These are phyloP conservation scores for Coelopa pilipes DNA, from an alignment of 2,888 invertebrate genomes.

Conservation along the genomic window DNA sequence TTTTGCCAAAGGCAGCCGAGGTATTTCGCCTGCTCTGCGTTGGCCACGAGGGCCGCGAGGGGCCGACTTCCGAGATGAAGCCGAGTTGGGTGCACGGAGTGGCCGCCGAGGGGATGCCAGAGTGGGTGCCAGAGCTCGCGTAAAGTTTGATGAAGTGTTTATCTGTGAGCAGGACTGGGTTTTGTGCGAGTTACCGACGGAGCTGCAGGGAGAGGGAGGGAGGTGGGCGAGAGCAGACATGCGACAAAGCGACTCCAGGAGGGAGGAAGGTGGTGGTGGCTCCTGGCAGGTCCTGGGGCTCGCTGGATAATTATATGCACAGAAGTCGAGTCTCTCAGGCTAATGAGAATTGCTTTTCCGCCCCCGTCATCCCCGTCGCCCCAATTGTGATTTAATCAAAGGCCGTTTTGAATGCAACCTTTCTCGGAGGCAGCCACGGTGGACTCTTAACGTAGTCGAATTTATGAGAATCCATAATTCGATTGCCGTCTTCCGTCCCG, in stretches of 20 bases:
- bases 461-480: too few relatives aligned
- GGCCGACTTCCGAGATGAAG: too few relatives aligned
- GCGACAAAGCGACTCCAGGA: neutral
- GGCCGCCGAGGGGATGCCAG: neutral
- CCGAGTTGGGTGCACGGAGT: neutral
- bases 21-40: neutral
- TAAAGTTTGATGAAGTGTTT: conserved; percentile 34
- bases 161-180: conserved; percentile 1
- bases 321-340: conserved; percentile 7
- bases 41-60: too few relatives aligned
- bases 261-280: too few relatives aligned
- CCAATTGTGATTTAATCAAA: too few relatives aligned
- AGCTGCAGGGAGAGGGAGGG: conserved; percentile 6
- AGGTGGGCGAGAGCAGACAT: conserved; percentile 10
- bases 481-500: too few relatives aligned
- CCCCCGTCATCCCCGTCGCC: too few relatives aligned
- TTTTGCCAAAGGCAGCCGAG: conserved; percentile 7
- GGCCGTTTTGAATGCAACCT: too few relatives aligned
- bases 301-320: too few relatives aligned
- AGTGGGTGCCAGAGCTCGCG: neutral
- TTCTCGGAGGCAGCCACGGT: too few relatives aligned
- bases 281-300: too few relatives aligned
- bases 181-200: neutral
- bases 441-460: too few relatives aligned
- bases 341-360: conserved; percentile 18